Evolutionary conservation across 1,140 invertebrate species (phyloP).

Genomic region (Hestina assimilis): DNA sequence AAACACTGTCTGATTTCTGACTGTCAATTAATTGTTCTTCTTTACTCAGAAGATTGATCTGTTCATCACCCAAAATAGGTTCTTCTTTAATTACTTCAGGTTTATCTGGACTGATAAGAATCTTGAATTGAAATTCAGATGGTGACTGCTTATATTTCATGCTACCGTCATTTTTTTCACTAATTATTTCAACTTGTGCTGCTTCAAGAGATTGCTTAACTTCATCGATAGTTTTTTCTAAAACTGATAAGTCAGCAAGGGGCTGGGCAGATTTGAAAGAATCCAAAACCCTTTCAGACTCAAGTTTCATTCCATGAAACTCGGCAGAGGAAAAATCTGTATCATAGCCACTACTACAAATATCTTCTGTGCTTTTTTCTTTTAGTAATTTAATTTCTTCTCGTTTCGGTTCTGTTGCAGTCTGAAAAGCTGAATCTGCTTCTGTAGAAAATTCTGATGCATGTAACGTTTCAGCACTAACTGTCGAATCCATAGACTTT

Average conservation of each 20-base stretch:
- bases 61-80: slow-evolving; percentile 54
- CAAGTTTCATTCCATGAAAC: slow-evolving; percentile 79
- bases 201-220: slow-evolving; percentile 84
- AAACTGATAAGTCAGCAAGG: slow-evolving; percentile 75
- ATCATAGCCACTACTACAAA: slow-evolving; percentile 82
- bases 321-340: slow-evolving; percentile 83
- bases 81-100: slow-evolving; percentile 77
- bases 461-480: slow-evolving; percentile 76
- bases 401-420: slow-evolving; percentile 68
- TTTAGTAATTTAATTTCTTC: slow-evolving; percentile 72
- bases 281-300: slow-evolving; percentile 70
- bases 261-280: slow-evolving; percentile 69
- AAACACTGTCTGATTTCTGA: slow-evolving; percentile 57
- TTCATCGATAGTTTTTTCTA: slow-evolving; percentile 83
- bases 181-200: slow-evolving; percentile 82
- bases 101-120: slow-evolving; percentile 72
- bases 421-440: slow-evolving; percentile 73
- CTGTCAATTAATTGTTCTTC: slow-evolving; percentile 54
- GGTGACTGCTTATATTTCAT: slow-evolving; percentile 83
- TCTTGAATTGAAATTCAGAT: slow-evolving; percentile 85
- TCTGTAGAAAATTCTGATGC: slow-evolving; percentile 75
- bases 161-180: slow-evolving; percentile 80
- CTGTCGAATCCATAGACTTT: slow-evolving; percentile 75
- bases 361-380: slow-evolving; percentile 79
- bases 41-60: slow-evolving; percentile 36